Conservation (phyloP, 2,888 invertebrate species). For the Oligia fasciuncula region DNA sequence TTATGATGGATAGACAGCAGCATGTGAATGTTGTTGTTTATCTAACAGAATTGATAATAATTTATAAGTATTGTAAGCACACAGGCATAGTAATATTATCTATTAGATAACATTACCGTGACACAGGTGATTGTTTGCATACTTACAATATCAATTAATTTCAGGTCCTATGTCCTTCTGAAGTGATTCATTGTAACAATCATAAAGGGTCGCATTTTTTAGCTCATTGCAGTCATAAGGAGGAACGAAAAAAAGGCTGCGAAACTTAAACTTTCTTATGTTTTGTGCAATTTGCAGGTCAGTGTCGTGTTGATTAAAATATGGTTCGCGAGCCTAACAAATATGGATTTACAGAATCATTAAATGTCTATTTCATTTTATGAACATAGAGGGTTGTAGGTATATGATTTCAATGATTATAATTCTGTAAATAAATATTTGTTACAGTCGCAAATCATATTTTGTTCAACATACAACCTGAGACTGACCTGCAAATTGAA, state of each 20-base stretch:
- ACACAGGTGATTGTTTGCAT: constrained; percentile 6
- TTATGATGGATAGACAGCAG: background rate
- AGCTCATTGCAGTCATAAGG: background rate
- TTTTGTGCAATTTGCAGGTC: too few relatives aligned
- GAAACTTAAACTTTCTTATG: background rate
- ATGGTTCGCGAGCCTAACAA: background rate
- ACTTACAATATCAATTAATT: background rate
- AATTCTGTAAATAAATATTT: background rate
- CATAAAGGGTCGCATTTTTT: background rate
- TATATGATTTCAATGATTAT: background rate
- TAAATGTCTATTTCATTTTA: background rate
- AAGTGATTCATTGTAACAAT: background rate
- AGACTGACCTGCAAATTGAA: background rate
- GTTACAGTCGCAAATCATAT: background rate
- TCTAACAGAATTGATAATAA: constrained; percentile 5
- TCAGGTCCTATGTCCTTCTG: constrained; percentile 1
- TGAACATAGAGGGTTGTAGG: background rate
- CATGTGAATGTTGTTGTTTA: constrained; percentile 6
- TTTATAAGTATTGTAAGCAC: constrained; percentile 4
- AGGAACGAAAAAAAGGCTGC: background rate
- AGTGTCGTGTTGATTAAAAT: background rate
- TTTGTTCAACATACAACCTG: background rate
- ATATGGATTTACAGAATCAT: background rate
- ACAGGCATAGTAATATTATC: background rate
- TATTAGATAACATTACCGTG: too few relatives aligned